Evolutionary conservation across 2,113 vertebrate genomes (phyloP).

Genomic region (Tautogolabrus adspersus): DNA sequence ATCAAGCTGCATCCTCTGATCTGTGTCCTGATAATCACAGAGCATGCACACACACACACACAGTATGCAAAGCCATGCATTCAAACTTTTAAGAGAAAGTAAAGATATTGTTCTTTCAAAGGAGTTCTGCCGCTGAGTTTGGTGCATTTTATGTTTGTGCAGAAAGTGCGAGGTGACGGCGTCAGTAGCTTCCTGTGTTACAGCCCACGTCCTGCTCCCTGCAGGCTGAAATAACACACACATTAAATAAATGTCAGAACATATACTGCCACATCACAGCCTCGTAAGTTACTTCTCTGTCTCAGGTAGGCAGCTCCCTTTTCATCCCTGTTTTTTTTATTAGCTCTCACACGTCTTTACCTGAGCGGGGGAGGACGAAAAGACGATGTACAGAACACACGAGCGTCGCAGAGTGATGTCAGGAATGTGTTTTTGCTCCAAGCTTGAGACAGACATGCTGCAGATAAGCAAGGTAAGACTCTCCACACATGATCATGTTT

Average conservation of each 20-base stretch:
- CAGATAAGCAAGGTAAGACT: background rate
- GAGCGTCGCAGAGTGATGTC: background rate
- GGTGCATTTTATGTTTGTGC: background rate
- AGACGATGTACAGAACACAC: background rate
- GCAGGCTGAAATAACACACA: background rate
- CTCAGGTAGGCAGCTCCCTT: background rate
- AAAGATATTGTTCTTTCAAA: too few species aligned
- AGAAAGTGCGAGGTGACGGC: background rate
- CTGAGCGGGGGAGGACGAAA: background rate
- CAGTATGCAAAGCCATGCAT: too few species aligned
- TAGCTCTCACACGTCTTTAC: background rate
- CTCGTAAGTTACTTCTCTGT: background rate
- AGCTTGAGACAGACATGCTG: background rate
- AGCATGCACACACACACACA: background rate
- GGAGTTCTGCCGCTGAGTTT: background rate
- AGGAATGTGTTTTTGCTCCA: background rate
- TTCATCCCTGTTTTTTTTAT: background rate
- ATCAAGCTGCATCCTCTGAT: background rate
- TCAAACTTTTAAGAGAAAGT: too few species aligned
- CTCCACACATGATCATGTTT: background rate
- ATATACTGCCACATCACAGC: background rate
- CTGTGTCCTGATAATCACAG: background rate
- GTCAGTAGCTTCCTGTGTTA: background rate
- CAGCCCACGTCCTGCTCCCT: background rate
- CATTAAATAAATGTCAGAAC: background rate